A percentile compares a stretch with the other conserved stretches of the same genome.
phyloP scores from a whole-genome alignment of 2,888 invertebrate species.

The Calameuta idolon region DNA sequence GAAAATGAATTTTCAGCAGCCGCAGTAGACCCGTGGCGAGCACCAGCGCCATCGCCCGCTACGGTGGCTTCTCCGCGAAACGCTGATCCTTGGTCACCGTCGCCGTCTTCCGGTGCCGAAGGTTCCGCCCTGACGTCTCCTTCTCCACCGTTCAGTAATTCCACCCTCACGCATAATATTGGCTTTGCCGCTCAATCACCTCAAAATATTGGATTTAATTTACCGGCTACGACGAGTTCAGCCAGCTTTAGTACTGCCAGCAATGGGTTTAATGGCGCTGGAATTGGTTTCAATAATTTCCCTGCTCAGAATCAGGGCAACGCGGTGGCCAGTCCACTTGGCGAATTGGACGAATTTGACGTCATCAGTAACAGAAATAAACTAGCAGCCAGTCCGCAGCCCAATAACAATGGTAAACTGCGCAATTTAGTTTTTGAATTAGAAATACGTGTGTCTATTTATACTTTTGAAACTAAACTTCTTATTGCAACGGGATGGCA shows the following conservation, averaged over 20 bases:
- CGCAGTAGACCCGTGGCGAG: constrained; percentile 61
- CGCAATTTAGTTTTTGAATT: constrained; percentile 10
- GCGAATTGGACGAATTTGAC: constrained; percentile 90
- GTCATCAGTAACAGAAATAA: constrained; percentile 83
- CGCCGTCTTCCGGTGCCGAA: constrained; percentile 49
- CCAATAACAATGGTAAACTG: constrained; percentile 57
- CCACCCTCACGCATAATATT: constrained; percentile 51
- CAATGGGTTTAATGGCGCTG: constrained; percentile 60
- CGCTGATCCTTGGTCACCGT: constrained; percentile 71
- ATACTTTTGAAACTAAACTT: background rate
- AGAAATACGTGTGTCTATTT: constrained; percentile 20
- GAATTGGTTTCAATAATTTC: constrained; percentile 52
- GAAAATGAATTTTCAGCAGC: constrained; percentile 48
- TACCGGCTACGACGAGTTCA: constrained; percentile 40
- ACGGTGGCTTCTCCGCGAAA: constrained; percentile 49
- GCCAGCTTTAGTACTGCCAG: constrained; percentile 47
- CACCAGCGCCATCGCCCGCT: constrained; percentile 47
- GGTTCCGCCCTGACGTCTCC: constrained; percentile 35
- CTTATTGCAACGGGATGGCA: background rate
- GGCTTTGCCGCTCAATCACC: constrained; percentile 54
- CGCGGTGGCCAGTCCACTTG: constrained; percentile 67
- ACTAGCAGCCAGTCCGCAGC: constrained; percentile 58
- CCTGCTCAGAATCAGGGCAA: constrained; percentile 49
- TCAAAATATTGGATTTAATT: constrained; percentile 58
- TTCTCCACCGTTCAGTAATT: constrained; percentile 49